A percentile compares a stretch with the other conserved stretches of the same genome.
Evolutionary conservation across 2,888 invertebrate species (phyloP).

Genomic region (Euplexia lucipara): DNA sequence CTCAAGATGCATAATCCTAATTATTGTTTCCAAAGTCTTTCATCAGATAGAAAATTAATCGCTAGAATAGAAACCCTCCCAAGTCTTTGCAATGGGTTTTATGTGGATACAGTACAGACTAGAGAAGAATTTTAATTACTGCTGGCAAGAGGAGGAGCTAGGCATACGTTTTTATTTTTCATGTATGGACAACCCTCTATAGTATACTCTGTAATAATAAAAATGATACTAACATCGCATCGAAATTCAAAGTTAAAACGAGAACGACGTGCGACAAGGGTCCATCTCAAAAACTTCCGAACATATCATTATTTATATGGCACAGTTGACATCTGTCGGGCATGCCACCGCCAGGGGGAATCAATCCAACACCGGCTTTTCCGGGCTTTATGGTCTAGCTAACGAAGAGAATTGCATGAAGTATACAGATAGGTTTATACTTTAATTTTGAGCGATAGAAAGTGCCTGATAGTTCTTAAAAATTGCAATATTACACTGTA

Average conservation of each 20-base stretch:
- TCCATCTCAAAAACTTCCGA: neutral
- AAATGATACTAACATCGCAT: neutral
- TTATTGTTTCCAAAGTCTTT: neutral
- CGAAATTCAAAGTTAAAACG: no score
- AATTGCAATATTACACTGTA: no score
- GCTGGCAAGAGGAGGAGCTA: slow-evolving; percentile 12
- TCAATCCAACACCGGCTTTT: no score
- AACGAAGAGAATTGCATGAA: no score
- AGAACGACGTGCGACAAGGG: neutral
- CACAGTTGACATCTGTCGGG: no score
- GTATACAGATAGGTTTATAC: no score
- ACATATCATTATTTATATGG: neutral
- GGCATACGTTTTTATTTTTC: slow-evolving; percentile 8
- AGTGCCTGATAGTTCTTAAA: no score
- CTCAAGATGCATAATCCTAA: no score
- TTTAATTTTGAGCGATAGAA: no score
- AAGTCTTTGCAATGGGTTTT: slow-evolving; percentile 1
- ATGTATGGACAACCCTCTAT: neutral
- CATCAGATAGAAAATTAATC: neutral
- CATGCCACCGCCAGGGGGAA: no score
- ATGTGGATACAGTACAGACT: slow-evolving; percentile 9
- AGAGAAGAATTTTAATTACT: slow-evolving; percentile 47
- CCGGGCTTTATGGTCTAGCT: no score
- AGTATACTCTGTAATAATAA: neutral
- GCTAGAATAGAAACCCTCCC: neutral